phyloP scores from a whole-genome alignment of 1,140 invertebrate species.

The Pseudomyrmex sp. region DNA sequence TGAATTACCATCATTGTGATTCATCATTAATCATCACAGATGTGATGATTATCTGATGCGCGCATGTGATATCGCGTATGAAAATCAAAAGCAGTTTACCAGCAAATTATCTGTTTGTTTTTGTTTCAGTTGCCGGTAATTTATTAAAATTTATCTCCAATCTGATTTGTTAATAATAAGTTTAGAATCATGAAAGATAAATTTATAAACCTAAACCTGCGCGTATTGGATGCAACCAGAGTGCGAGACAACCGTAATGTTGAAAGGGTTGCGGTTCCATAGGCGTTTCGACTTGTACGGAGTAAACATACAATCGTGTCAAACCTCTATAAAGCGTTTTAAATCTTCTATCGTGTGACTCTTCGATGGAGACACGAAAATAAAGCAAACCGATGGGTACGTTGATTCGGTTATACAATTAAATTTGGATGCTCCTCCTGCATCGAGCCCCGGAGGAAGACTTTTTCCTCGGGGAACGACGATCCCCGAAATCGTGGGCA shows the following conservation, averaged over 20 bases:
- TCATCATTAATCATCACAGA: constrained; percentile 34
- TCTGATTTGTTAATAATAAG: no score
- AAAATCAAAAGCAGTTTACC: not conserved
- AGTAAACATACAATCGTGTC: not conserved
- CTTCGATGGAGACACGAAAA: constrained; percentile 23
- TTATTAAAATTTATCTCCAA: no score
- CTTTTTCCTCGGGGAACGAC: constrained; percentile 44
- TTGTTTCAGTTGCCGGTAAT: no score
- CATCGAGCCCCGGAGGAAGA: not conserved
- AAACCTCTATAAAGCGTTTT: not conserved
- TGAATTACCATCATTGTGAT: constrained; percentile 1
- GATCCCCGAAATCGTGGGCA: constrained; percentile 11
- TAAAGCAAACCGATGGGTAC: constrained; percentile 11
- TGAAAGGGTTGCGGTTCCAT: constrained; percentile 40
- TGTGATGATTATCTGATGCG: constrained; percentile 2
- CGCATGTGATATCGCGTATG: constrained; percentile 3
- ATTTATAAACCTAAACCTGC: no score
- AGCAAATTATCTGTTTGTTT: no score
- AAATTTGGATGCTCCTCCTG: constrained; percentile 21
- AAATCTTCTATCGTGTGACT: constrained; percentile 42
- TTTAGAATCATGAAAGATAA: no score
- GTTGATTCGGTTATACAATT: constrained; percentile 58
- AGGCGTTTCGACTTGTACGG: constrained; percentile 17
- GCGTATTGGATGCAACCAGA: not conserved
- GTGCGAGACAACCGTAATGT: not conserved